phyloP scores from a whole-genome alignment of 2,797 vertebrate species.

The Limosa lapponica region DNA sequence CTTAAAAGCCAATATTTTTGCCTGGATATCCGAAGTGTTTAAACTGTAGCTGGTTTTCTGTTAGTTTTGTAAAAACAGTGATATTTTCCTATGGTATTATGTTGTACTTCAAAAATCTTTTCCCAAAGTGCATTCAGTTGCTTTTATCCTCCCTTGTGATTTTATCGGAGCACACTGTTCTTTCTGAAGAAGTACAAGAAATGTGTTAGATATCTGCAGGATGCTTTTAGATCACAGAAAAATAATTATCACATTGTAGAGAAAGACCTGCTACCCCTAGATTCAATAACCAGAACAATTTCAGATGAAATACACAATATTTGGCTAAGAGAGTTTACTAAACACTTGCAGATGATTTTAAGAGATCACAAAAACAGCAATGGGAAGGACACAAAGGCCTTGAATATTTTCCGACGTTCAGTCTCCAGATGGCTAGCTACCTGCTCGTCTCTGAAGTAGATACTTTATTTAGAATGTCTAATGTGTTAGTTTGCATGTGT shows the following conservation, averaged over 20 bases:
- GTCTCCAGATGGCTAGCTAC: conserved; percentile 7
- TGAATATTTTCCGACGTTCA: conserved; percentile 23
- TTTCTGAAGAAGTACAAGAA: conserved; percentile 14
- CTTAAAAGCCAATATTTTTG: neutral
- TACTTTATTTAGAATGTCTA: conserved; percentile 44
- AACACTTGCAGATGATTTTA: neutral
- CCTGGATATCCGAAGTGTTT: neutral
- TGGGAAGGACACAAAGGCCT: neutral
- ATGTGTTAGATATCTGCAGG: neutral
- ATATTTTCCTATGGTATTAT: neutral
- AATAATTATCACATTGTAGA: neutral
- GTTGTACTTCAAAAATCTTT: conserved; percentile 14
- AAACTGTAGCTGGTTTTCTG: neutral
- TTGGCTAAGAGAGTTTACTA: neutral
- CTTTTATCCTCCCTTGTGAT: neutral
- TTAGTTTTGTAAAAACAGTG: neutral
- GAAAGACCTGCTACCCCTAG: neutral
- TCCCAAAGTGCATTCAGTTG: neutral
- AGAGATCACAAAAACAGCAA: conserved; percentile 43
- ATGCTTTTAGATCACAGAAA: neutral
- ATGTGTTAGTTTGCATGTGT: conserved; percentile 65
- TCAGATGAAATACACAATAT: neutral
- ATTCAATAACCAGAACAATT: neutral
- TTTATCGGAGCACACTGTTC: neutral
- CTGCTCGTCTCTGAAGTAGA: conserved; percentile 51